These are phyloP conservation scores for Dryadula phaetusa DNA, from an alignment of 2,888 invertebrate genomes.

Conservation along the genomic window DNA sequence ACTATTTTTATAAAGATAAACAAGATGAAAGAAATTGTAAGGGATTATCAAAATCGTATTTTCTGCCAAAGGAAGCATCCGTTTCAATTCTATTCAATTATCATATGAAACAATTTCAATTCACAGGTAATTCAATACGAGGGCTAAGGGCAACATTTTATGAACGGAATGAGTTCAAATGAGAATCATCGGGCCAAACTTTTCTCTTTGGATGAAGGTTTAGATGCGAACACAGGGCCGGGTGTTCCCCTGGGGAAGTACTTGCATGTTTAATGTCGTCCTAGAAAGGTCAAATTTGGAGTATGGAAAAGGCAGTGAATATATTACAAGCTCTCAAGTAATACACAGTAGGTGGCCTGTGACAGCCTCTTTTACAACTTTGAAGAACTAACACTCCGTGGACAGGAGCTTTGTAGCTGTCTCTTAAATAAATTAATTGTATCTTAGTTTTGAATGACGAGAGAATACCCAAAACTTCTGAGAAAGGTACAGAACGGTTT, in stretches of 20 bases:
- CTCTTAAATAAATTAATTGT: slow-evolving; percentile 82
- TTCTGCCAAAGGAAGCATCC: slow-evolving; percentile 28
- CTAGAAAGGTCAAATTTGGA: slow-evolving; percentile 77
- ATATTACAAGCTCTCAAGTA: slow-evolving; percentile 74
- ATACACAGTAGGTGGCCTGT: slow-evolving; percentile 57
- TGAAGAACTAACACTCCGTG: slow-evolving; percentile 65
- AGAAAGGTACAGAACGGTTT: slow-evolving; percentile 65
- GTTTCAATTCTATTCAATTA: slow-evolving; percentile 39
- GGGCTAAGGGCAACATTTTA: slow-evolving; percentile 42
- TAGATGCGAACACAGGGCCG: slow-evolving; percentile 73
- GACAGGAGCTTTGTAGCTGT: slow-evolving; percentile 81
- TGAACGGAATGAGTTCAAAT: slow-evolving; percentile 68
- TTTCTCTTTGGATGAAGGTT: slow-evolving; percentile 79
- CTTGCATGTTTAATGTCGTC: slow-evolving; percentile 82
- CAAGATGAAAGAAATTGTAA: slow-evolving; percentile 30
- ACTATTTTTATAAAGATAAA: not conserved
- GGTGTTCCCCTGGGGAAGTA: slow-evolving; percentile 69
- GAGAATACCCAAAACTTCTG: slow-evolving; percentile 66
- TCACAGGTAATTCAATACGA: slow-evolving; percentile 41
- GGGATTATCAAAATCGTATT: slow-evolving; percentile 40
- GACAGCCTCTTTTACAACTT: slow-evolving; percentile 75
- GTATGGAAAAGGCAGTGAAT: slow-evolving; percentile 61
- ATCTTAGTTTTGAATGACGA: slow-evolving; percentile 77
- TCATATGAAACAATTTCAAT: slow-evolving; percentile 43
- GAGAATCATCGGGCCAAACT: slow-evolving; percentile 71